Evolutionary conservation across 2,797 vertebrate species (phyloP), one percentile per base, ranked within the genome.

Genomic region (Anguilla pacifica): DNA sequence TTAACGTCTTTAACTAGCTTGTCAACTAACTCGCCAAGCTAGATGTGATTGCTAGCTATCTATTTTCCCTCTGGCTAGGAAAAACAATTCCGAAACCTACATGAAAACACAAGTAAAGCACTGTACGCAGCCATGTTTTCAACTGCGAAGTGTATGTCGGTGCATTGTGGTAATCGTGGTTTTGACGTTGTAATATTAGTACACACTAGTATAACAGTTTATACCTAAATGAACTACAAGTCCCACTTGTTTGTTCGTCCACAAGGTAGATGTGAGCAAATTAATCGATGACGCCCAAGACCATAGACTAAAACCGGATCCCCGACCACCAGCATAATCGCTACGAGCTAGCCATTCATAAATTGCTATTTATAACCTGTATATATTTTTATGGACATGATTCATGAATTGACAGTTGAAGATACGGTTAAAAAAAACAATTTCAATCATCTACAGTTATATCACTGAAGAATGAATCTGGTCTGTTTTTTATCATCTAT

Each of bases 101-200:
- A 96, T 95, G 95, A 87, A 93, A 91, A 91, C 88, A 90, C 90
- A 93, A 86, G 90, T 90, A 91, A 90, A 88, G 92, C 86, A 94
- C 93, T 92, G 95, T 92, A 84, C 57, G 96, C 95, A 90, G 96
- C 96, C 96, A 97, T 97, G 92, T 96, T 92, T 95, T 93, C 85
- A 90, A 91, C 35, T 88, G 81, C 19, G 51, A 9, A 91, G 74
- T 67, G 11, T 25, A 9, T 0, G 89, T 13, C 67, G 91, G 46
- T 93, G 96, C 92, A 95, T 94, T 93, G 10, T 95, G 95, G 96
- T 90, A 89, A 19, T 83, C 90, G 87, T 87, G 89, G 91, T 93
- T 84, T 82, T 1, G 7, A 70, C 2, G 22, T n/a, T 17, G 31
- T 9, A 31, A 28, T 53, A 35, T 28, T 82, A 31, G 7, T 25